Evolutionary conservation across 2,888 invertebrate species (phyloP), one percentile per base, ranked within the genome.

Genomic region (Drosophila nr. fundita): DNA sequence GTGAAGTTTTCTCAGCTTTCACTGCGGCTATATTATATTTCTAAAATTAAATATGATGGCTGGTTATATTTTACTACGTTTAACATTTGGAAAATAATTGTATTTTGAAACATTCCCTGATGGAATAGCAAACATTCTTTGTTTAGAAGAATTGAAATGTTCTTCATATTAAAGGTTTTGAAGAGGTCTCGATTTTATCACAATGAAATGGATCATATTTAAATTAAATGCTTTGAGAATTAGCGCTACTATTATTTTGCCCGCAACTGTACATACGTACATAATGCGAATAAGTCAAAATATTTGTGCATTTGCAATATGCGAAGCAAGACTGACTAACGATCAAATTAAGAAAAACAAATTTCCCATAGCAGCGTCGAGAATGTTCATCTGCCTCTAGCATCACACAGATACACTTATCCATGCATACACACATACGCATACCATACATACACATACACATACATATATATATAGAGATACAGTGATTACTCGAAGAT

Each of bases 301-400:
- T 60, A n/a, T 57, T 27, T 55, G 36, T 67, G 53, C 49, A 64
- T 68, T 59, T 76, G 63, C 68, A 72, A 63, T 48, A 60, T 67
- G 52, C 48, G 45, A 66, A 50, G 54, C 71, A 65, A 60, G 40
- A 36, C 45, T 62, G 54, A 67, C 65, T 65, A 78, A 74, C 70
- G 66, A 64, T 65, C 64, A 78, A 75, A 75, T 71, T 68, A 64
- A 68, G 72, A 79, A 79, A 74, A 78, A 75, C 72, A 75, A 65
- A 75, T 66, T 79, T 78, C 64, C 59, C 71, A 78, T 58, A 55
- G 70, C 78, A 58, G 60, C 75, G 76, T 79, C 78, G 76, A 79
- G 79, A 78, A 78, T 67, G 64, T 78, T 78, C 78, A 74, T 66
- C 58, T 58, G 52, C 21, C 36, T 32, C 15, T 49, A 40, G n/a